Evolutionary conservation across 2,113 vertebrate genomes (phyloP).

Genomic region (Ellobius talpinus): DNA sequence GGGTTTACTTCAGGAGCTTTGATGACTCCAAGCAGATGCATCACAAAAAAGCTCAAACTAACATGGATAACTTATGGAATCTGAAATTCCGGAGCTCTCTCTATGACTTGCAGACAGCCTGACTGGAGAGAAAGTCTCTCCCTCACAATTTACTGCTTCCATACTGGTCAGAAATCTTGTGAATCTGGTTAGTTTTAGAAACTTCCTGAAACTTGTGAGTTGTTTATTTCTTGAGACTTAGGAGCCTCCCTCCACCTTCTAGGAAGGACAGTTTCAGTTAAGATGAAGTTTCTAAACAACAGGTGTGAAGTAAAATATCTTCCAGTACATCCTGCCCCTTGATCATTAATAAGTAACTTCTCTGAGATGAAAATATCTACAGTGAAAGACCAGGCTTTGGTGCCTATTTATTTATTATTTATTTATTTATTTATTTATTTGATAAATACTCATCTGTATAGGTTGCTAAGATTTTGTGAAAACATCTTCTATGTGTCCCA

Average conservation of each 20-base stretch:
- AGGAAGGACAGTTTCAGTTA: not conserved
- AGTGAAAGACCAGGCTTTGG: slow-evolving; percentile 14
- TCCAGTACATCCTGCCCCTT: not conserved
- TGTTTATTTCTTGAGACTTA: not conserved
- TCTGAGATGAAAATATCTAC: slow-evolving; percentile 15
- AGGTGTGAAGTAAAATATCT: not conserved
- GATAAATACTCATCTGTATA: not conserved
- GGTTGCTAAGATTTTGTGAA: slow-evolving; percentile 43
- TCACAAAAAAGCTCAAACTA: too few relatives aligned
- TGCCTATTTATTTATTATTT: not conserved
- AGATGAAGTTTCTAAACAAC: not conserved
- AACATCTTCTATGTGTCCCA: not conserved
- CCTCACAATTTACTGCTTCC: not conserved
- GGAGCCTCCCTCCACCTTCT: not conserved
- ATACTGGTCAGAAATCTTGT: not conserved
- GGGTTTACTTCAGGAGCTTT: not conserved
- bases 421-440: not conserved
- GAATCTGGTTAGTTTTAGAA: not conserved
- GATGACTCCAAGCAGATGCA: not conserved
- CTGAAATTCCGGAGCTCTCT: not conserved
- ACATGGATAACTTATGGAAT: not conserved
- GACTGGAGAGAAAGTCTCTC: not conserved
- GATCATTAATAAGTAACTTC: not conserved
- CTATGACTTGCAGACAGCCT: not conserved
- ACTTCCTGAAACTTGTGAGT: not conserved